Base-by-base conservation (phyloP, 2,113 vertebrate genomes). In the Pholis gunnellus region DNA sequence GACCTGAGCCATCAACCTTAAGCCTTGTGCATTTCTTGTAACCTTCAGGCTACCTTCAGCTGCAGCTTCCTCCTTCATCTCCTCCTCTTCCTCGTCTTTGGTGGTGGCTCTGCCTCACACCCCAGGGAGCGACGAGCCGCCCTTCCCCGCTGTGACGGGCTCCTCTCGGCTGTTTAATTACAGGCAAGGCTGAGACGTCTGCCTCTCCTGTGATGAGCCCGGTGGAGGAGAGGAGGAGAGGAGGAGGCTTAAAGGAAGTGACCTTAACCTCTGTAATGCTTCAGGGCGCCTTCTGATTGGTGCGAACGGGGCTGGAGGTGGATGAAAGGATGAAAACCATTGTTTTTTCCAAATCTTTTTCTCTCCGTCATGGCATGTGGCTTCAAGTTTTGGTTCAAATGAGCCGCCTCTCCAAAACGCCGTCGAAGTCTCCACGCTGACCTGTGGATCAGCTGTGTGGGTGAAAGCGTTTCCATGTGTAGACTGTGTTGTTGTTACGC, bases 141-240 rank as follows among this genome's bases (percentile, higher is more conserved):
- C 73, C 79, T 59, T 89, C 82, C 90, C 91, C 73, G 78, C 92
- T 75, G 79, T 59, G 88, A 76, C 50, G 59, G 48, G 60, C 90
- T 91, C 89, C 79, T 90, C 84, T 72, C 78, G 59, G 56, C 78
- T 91, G 91, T 92, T 95, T 96, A 95, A 95, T 96, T 96, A 95
- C 90, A 90, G 86, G 73, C 85, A 90, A 91, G 84, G 91, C 90
- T 86, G 91, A 93, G 89, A 87, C 79, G 88, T 88, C 84, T 81
- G 84, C 76, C 81, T 90, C 86, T 84, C 78, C 59, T 85, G 78
- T 65, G 90, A 88, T 79, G 79, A 72, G 66, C 74, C 52, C 71
- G 68, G 50, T 56, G 67, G 75, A 83, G 83, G 88, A 88, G 88
- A 86, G 86, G 86, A 72, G 63, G 72, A 65, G 59, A n/a, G 70